A percentile compares a stretch with the other conserved stretches of the same genome.
Conservation (phyloP, 2,797 vertebrate genomes). For the Sebastes flavidus region DNA sequence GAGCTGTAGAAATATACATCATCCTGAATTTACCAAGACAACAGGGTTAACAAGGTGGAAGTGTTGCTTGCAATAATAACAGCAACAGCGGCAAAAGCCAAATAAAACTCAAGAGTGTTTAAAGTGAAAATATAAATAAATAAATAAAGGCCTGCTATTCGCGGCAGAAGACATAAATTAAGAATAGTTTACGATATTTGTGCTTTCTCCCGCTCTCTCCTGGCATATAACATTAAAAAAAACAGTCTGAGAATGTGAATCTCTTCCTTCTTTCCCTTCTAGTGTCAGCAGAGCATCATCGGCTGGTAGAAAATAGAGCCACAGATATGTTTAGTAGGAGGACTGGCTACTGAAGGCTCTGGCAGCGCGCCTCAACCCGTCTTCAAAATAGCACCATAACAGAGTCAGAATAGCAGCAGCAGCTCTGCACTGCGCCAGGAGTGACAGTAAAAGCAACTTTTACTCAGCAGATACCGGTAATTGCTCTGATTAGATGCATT, state of each 20-base stretch:
- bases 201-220: background rate
- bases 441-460: constrained; percentile 26
- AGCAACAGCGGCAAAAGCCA: background rate
- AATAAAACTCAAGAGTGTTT: background rate
- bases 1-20: background rate
- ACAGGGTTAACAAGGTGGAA: background rate
- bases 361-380: constrained; percentile 13
- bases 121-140: background rate
- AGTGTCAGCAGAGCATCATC: constrained; percentile 21
- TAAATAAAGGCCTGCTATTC: background rate
- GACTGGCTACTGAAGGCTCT: constrained; percentile 9
- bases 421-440: constrained; percentile 25
- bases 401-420: constrained; percentile 28
- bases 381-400: constrained; percentile 37
- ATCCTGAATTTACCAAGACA: too few species aligned
- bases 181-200: background rate
- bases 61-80: background rate
- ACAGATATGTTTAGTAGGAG: constrained; percentile 23
- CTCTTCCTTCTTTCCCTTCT: background rate
- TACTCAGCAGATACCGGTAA: constrained; percentile 16
- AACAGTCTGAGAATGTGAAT: background rate
- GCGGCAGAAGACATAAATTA: background rate
- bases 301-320: constrained; percentile 30
- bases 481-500: constrained; percentile 19
- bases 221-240: background rate